Evolutionary conservation across 2,888 invertebrate genomes (phyloP).

Genomic region (Tipula confusa): DNA sequence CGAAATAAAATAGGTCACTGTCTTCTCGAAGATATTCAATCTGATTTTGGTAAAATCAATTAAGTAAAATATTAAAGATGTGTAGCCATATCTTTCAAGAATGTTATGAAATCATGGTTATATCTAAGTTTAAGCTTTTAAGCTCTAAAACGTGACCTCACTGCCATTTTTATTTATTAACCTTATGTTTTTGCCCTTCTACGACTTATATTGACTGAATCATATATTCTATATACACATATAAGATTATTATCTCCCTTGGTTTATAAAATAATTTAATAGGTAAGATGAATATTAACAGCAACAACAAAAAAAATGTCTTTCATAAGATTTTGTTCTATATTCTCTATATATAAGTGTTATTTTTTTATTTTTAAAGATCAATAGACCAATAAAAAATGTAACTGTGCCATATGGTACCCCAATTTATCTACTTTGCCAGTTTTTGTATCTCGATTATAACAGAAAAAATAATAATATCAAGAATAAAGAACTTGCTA

Average conservation of each 20-base stretch:
- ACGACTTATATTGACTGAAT: neutral
- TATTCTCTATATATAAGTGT: neutral
- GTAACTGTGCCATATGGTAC: neutral
- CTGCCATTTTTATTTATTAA: neutral
- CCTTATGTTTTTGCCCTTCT: neutral
- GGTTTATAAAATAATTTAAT: neutral
- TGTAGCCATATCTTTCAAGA: too few relatives aligned
- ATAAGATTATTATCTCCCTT: neutral
- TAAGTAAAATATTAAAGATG: too few relatives aligned
- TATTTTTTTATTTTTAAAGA: neutral
- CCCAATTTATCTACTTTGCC: conserved; percentile 6
- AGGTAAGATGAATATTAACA: neutral
- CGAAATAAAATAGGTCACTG: too few relatives aligned
- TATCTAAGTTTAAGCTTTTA: neutral
- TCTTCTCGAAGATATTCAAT: too few relatives aligned
- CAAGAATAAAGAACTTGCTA: neutral
- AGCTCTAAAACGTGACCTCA: neutral
- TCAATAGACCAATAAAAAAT: conserved; percentile 9
- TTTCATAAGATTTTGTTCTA: neutral
- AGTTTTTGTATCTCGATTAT: neutral
- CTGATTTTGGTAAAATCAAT: too few relatives aligned
- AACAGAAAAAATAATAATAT: neutral
- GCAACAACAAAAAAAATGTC: neutral
- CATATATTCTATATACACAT: neutral
- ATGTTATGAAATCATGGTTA: too few relatives aligned